These are phyloP conservation scores for Aegithalos caudatus DNA, from an alignment of 2,113 vertebrate genomes.

Conservation along the genomic window DNA sequence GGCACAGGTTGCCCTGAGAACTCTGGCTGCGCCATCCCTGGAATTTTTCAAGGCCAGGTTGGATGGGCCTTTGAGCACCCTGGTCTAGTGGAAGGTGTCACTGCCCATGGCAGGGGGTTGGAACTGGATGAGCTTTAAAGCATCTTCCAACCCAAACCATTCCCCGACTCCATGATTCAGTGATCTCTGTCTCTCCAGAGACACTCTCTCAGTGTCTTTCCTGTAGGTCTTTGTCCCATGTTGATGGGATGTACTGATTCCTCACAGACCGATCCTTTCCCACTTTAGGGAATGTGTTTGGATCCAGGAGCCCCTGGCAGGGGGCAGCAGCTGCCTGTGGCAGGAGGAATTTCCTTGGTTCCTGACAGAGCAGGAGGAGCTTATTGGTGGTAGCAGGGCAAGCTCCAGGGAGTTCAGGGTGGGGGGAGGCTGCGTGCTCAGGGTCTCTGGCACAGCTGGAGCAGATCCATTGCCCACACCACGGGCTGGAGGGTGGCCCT, in stretches of 20 bases:
- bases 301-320: neutral
- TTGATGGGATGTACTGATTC: neutral
- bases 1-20: neutral
- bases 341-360: neutral
- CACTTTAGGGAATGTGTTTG: neutral
- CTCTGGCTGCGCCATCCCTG: neutral
- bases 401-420: neutral
- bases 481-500: rapidly evolving
- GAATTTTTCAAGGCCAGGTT: neutral
- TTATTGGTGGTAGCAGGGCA: neutral
- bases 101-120: neutral
- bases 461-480: neutral
- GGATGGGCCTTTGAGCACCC: neutral
- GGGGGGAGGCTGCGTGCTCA: neutral
- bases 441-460: neutral
- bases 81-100: neutral
- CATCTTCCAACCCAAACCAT: neutral
- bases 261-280: neutral
- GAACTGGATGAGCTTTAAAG: neutral
- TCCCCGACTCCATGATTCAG: neutral
- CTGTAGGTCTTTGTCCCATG: rapidly evolving
- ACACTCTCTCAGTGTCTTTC: neutral
- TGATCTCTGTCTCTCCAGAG: neutral
- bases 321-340: neutral
- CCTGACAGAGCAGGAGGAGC: neutral